Percentiles rank a stretch among this genome's conserved stretches.
Evolutionary conservation across 2,797 vertebrate species (phyloP).

Genomic region (Clamator glandarius): DNA sequence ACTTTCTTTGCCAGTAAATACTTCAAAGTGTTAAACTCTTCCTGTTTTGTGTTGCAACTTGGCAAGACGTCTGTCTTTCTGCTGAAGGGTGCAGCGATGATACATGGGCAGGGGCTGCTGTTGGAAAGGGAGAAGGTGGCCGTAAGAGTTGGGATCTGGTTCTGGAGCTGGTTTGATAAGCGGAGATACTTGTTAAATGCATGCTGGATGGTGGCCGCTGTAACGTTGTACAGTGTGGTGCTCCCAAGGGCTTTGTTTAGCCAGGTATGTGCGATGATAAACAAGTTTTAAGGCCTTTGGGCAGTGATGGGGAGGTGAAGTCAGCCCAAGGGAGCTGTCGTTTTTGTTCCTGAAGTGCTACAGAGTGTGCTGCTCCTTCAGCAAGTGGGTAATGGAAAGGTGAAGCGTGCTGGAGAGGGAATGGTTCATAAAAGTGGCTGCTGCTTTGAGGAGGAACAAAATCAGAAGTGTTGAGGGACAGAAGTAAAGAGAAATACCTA

Average conservation of each 20-base stretch:
- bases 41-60: background rate
- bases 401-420: rapidly evolving
- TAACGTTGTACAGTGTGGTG: background rate
- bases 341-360: background rate
- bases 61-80: background rate
- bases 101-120: background rate
- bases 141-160: background rate
- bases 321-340: background rate
- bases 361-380: background rate
- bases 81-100: background rate
- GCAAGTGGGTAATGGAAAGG: background rate
- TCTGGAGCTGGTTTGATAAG: background rate
- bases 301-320: background rate
- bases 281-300: background rate
- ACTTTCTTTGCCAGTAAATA: background rate
- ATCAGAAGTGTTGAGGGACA: background rate
- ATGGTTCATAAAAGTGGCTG: too few species aligned
- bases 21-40: background rate
- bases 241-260: background rate
- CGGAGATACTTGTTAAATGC: background rate
- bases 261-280: background rate
- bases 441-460: background rate
- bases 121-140: background rate
- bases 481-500: background rate
- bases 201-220: background rate